Evolutionary conservation across 2,797 vertebrate species (phyloP), one percentile per base, ranked within the genome.

Genomic region (Microtus californicus): DNA sequence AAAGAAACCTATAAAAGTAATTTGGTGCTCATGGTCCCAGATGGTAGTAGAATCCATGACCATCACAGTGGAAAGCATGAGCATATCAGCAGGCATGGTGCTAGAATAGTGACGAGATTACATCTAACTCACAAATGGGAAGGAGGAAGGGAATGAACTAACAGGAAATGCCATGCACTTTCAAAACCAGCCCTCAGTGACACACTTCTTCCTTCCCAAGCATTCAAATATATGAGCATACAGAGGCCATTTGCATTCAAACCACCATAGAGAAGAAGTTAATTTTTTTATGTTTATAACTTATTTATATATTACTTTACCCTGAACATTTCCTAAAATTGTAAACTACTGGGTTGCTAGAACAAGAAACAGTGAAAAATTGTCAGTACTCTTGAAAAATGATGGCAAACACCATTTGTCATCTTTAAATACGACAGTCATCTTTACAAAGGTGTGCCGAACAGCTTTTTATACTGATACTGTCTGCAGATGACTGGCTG

Each of bases 391-490:
- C 67, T 73, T 85, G 19, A 89, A 89, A 56, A 85, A 89, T 34
- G 31, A 83, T 37, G 31, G 63, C 63, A 89, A 96, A 89, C 31
- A 73, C n/a, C n/a, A 85, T 17, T 79, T 80, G 65, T 6, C 45
- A 56, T 88, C 90, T 71, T 88, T 94, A 89, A 93, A 73, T 29
- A 48, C 19, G 54, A 78, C 10, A 79, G 82, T 45, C 37, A 48
- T 40, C 82, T 88, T 87, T 77, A 94, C 29, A 45, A 69, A 90
- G 43, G 80, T 51, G 25, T 65, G 77, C 23, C 48, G 81, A 90
- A 76, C n/a, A 27, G 63, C 11, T 12, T 9, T 56, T 81, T 59
- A 61, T 71, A 54, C 11, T 77, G n/a, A 19, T 27, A 59, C 6
- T 54, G 40, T 78, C 34, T 29, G 31, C 54, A 87, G 82, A 21